phyloP scores from a whole-genome alignment of 2,797 vertebrate genomes.

The Crossoptilon crossoptilon region DNA sequence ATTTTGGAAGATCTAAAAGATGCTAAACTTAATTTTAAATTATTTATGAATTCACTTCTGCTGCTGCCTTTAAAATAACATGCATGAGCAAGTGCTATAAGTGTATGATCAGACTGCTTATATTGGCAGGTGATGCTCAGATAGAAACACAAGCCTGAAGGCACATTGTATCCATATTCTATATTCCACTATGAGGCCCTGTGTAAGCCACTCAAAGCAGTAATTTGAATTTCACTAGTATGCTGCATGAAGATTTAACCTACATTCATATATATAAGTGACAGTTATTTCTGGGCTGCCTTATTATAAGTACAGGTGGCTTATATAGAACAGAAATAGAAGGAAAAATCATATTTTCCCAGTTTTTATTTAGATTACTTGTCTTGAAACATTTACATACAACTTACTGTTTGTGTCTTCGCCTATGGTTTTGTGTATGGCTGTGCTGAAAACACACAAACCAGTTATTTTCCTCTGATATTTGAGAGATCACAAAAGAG shows the following conservation, averaged over 20 bases:
- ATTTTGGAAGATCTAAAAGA: neutral
- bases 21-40: neutral
- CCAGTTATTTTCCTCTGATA: neutral
- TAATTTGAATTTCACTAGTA: slow-evolving; percentile 32
- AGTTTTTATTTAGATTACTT: neutral
- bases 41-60: neutral
- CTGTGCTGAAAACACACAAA: neutral
- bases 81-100: neutral
- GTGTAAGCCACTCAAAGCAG: neutral
- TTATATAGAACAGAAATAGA: neutral
- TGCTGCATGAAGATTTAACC: neutral
- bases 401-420: neutral
- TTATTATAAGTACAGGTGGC: neutral
- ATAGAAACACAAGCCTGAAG: neutral
- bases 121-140: slow-evolving; percentile 8
- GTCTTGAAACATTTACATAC: neutral
- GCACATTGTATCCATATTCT: neutral
- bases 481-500: neutral
- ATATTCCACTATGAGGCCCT: slow-evolving; percentile 7
- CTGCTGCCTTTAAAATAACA: neutral
- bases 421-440: neutral
- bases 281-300: neutral
- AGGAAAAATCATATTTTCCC: neutral
- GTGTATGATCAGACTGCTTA: neutral
- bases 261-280: neutral